Evolutionary conservation across 2,797 vertebrate genomes (phyloP).

Genomic region (Pseudochirops corinnae): DNA sequence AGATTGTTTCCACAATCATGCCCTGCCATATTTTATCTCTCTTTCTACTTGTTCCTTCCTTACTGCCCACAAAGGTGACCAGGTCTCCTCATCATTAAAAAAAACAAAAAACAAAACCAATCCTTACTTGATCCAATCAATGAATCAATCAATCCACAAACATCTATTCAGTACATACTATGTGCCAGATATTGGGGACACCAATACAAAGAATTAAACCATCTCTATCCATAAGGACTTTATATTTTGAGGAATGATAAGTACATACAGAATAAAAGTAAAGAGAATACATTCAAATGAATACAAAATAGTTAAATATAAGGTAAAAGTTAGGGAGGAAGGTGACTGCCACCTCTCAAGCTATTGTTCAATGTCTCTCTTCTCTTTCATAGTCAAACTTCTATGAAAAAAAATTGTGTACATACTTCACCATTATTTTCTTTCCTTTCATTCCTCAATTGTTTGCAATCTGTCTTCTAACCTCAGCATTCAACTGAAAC

Average conservation of each 20-base stretch:
- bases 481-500: neutral
- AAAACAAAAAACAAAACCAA: no score
- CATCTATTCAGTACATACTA: neutral
- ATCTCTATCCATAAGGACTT: neutral
- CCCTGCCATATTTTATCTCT: no score
- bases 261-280: neutral
- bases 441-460: no score
- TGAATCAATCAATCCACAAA: neutral
- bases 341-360: neutral
- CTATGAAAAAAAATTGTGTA: no score
- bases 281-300: neutral
- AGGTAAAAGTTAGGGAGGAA: neutral
- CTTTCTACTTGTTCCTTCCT: no score
- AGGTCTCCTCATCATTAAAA: neutral
- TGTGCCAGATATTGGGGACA: neutral
- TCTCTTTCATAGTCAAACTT: no score
- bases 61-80: no score
- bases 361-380: neutral
- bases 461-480: no score
- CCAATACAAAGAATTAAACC: neutral
- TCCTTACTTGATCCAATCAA: neutral
- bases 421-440: no score
- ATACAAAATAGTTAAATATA: neutral
- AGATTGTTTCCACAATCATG: no score
- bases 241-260: neutral